Base-by-base conservation (phyloP, 2,113 vertebrate species). In the Sylvicapra grimmia region DNA sequence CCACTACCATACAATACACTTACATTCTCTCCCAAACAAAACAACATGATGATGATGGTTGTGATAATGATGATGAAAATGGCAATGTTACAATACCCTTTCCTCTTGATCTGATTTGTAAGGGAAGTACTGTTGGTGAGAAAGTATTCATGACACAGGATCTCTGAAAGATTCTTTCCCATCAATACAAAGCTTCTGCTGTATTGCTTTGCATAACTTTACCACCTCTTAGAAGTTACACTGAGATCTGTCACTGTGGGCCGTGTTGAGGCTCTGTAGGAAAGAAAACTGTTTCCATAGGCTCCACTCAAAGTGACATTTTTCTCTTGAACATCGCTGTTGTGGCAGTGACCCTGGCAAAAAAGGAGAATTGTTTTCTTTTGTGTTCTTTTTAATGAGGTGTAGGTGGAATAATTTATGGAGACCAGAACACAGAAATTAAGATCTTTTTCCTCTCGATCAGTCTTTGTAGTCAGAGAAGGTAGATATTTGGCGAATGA, bases 191-290 rank as follows among this genome's bases (percentile, higher is more conserved):
- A 89, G 9, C 23, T 54, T 89, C 58, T 94, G 47, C 58, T 56
- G 29, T 58, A n/a, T 31, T 84, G 72, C 8, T 93, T 89, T 94
- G 91, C 40, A 94, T 97, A 94, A 77, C 18, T 88, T 90, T 47
- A 72, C 54, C 80, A 19, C 5, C 10, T 53, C 8, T 59, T 86
- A 92, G 61, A 93, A 79, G 40, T 84, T n/a, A 9, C 4, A 0
- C 4, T 93, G 86, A 90, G 19, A 79, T 86, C n/a, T 97, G n/a
- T 97, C 27, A n/a, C 13, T 75, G 40, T 53, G 33, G 8, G 47
- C 29, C 1, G 14, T 25, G 4, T 58, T 65, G 29, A 94, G 96
- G 58, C 4, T 16, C 27, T 54, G 9, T 40, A 65, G 14, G n/a
- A 95, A 84, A n/a, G n/a, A 19, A n/a, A 93, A 51, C 16, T 54